Conservation (phyloP, 2,797 vertebrate species). For the Notamacropus eugenii region DNA sequence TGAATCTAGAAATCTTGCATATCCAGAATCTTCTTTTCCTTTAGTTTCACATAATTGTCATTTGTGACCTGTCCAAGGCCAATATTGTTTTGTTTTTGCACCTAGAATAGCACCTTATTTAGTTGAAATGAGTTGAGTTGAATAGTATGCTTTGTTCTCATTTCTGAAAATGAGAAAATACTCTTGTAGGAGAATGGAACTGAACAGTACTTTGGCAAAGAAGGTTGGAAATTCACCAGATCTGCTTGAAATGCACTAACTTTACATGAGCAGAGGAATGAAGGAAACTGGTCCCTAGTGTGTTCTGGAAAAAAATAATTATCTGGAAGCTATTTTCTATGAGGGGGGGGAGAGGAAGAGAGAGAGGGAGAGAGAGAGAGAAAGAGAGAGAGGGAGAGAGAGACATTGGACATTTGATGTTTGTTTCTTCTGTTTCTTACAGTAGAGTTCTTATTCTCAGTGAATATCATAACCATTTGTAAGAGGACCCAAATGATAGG, state of each 20-base stretch:
- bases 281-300: not conserved
- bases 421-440: slow-evolving; percentile 11
- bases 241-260: slow-evolving; percentile 4
- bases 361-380: too few species aligned
- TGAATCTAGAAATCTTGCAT: not conserved
- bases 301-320: slow-evolving; percentile 38
- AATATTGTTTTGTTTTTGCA: not conserved
- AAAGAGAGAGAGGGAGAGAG: too few species aligned
- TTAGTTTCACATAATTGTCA: slow-evolving; percentile 15
- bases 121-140: not conserved
- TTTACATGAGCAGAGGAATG: not conserved
- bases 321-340: not conserved
- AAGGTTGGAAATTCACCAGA: slow-evolving; percentile 17
- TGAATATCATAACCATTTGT: not conserved
- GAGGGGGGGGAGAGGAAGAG: too few species aligned
- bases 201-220: not conserved
- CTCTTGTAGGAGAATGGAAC: not conserved
- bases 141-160: not conserved
- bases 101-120: not conserved
- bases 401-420: not conserved
- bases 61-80: not conserved
- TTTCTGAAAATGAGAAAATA: not conserved
- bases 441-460: not conserved
- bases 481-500: not conserved
- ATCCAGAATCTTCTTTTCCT: not conserved